Conservation (phyloP, 2,888 invertebrate genomes). For the Horisme vitalbata region DNA sequence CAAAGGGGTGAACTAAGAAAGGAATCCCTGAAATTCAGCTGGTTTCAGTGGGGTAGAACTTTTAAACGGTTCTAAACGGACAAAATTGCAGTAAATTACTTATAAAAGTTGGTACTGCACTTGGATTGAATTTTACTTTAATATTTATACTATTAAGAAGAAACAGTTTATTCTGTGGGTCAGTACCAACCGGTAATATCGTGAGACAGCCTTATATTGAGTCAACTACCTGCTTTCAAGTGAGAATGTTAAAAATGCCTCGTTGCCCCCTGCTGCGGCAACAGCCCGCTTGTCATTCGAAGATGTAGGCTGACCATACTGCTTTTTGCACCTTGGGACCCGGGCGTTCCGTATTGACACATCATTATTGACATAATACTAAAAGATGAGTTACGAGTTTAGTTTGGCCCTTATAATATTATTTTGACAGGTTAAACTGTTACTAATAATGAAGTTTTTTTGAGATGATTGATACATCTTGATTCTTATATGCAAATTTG, state of each 20-base stretch:
- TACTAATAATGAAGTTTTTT: neutral
- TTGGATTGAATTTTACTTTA: too few species aligned
- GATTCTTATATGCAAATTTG: too few species aligned
- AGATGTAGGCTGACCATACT: constrained; percentile 40
- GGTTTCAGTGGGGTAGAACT: too few species aligned
- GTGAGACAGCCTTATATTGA: constrained; percentile 36
- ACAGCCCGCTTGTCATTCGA: constrained; percentile 67
- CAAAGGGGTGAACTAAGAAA: too few species aligned
- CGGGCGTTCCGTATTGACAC: constrained; percentile 43
- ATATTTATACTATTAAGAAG: too few species aligned
- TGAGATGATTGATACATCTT: too few species aligned
- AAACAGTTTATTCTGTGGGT: too few species aligned
- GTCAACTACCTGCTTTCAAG: constrained; percentile 39
- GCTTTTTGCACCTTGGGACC: constrained; percentile 42
- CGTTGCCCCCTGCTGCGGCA: constrained; percentile 59
- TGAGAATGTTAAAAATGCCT: constrained; percentile 60
- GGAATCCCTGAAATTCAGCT: too few species aligned
- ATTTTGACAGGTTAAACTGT: constrained; percentile 28
- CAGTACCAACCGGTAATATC: too few species aligned
- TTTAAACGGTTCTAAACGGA: too few species aligned
- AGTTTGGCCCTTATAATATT: constrained; percentile 26
- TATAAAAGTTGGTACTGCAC: too few species aligned
- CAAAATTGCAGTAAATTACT: too few species aligned
- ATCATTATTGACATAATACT: constrained; percentile 43
- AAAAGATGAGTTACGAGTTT: constrained; percentile 30